Evolutionary conservation across 2,797 vertebrate species (phyloP).

Genomic region (Pempheris klunzingeri): DNA sequence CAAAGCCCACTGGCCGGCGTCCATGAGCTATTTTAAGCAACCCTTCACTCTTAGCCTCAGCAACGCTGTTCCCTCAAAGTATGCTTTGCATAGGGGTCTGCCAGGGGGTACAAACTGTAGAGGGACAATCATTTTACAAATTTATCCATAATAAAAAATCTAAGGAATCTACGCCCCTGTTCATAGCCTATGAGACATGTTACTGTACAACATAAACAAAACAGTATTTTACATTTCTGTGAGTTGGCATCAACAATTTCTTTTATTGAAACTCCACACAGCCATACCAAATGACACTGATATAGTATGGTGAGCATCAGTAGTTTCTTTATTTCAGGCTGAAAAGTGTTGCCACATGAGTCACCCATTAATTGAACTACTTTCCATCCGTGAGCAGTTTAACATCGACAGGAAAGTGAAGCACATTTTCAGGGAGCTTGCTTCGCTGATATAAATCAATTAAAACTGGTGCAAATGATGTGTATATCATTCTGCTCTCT

Average conservation of each 20-base stretch:
- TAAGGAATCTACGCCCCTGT: not conserved
- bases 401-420: not conserved
- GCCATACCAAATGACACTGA: not conserved
- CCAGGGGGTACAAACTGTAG: constrained; percentile 71
- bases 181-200: not conserved
- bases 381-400: not conserved
- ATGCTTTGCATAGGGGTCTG: constrained; percentile 84
- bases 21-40: constrained; percentile 94
- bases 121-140: constrained; percentile 4
- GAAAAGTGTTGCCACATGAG: not conserved
- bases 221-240: not conserved
- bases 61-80: constrained; percentile 74
- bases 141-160: too few relatives aligned
- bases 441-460: not conserved
- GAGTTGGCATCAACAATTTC: not conserved
- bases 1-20: constrained; percentile 87
- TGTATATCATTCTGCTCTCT: constrained; percentile 9
- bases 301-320: not conserved
- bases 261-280: not conserved
- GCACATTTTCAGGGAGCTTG: not conserved
- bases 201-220: not conserved
- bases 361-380: not conserved
- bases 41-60: constrained; percentile 72
- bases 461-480: not conserved
- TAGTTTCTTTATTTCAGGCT: not conserved